phyloP scores from a whole-genome alignment of 2,113 vertebrate genomes.

The zebrafish (Danio rerio) region GRCz12tu NC_133191.1:37804001-37804500 shows the following conservation, averaged over 20 bases:
- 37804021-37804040: slow-evolving; percentile 13
- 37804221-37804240: slow-evolving; percentile 22
- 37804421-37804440: slow-evolving; percentile 10
- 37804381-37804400: slow-evolving; percentile 45
- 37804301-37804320: slow-evolving; percentile 6
- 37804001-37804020: slow-evolving; percentile 16
- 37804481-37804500: neutral
- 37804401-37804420: slow-evolving; percentile 33
- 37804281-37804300: slow-evolving; percentile 5
- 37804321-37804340: slow-evolving; percentile 39
- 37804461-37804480: neutral
- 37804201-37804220: slow-evolving; percentile 29
- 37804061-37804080: slow-evolving; percentile 21
- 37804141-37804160: slow-evolving; percentile 42
- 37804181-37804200: slow-evolving; percentile 12
- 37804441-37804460: neutral
- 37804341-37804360: slow-evolving; percentile 19
- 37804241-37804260: slow-evolving; percentile 12
- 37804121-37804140: slow-evolving; percentile 43
- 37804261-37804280: slow-evolving; percentile 33
- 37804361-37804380: slow-evolving; percentile 34
- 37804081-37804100: slow-evolving; percentile 18
- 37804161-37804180: slow-evolving; percentile 14
- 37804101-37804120: neutral
- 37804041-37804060: neutral